Base-by-base conservation (phyloP, 2,888 invertebrate species). In the Penaeus monodon region DNA sequence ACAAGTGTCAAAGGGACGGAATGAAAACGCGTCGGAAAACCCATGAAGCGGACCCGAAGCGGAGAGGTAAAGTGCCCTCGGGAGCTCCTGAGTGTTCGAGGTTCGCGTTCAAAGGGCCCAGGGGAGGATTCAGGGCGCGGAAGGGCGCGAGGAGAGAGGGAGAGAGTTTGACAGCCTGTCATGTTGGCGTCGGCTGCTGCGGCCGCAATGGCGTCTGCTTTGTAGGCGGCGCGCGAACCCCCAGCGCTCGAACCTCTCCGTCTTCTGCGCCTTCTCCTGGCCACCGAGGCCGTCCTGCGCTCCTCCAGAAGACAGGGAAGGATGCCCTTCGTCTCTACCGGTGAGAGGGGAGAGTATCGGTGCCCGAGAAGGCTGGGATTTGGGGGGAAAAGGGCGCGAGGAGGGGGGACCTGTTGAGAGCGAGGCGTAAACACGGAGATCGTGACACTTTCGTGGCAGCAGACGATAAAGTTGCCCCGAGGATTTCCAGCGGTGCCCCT, bases 1-100 rank as follows among this genome's bases (percentile, higher is more conserved):
- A 82, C 82, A 85, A 85, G 80, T 85, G 85, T 85, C 85, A 85
- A 70, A 79, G 57, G 14, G 27, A 7, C 85, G 64, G n/a, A 57
- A 85, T 85, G 85, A 85, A 85, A 85, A 85, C 85, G 49, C 85
- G 85, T 64, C 80, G 85, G 73, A 85, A 85, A 85, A 63, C 68
- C 65, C 68, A 80, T 27, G 74, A 80, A 80, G 74, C 65, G 29
- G 80, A 70, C 64, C 73, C 63, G 10, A 80, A 38, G 64, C 29
- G 73, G 12, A 29, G 14, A 44, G 64, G 73, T 85, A 80, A 85
- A 65, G 57, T 14, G 2, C 29, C 17, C 22, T 22, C 20, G n/a
- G n/a, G n/a, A 27, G 22, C 29, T 49, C 12, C 33, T 44, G 24
- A 29, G 27, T 29, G 29, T 65, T 29, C 29, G 12, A 24, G 12